Conservation (phyloP, 1,140 invertebrate species). For the Trachymyrmex septentrionalis region DNA sequence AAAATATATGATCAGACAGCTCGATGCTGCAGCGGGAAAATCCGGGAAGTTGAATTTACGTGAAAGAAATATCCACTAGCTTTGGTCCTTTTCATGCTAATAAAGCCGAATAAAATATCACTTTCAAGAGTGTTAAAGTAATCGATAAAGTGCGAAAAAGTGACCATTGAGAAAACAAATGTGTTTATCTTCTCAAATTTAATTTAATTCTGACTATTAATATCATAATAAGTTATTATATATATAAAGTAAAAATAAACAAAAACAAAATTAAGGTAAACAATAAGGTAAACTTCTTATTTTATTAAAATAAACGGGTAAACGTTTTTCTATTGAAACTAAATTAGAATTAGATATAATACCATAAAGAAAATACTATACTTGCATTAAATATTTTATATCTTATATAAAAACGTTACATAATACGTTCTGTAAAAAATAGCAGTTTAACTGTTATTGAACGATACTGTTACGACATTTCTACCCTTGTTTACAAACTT, state of each 20-base stretch:
- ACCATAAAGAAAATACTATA: background rate
- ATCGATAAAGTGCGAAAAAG: background rate
- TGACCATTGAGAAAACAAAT: background rate
- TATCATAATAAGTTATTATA: background rate
- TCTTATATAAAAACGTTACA: background rate
- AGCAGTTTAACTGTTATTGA: background rate
- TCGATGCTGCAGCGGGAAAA: background rate
- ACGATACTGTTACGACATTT: background rate
- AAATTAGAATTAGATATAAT: background rate
- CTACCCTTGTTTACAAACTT: background rate
- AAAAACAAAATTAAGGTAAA: no score
- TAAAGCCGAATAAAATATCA: background rate
- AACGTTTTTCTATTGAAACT: background rate
- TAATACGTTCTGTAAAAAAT: constrained; percentile 1
- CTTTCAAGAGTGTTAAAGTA: background rate
- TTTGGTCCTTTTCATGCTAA: constrained; percentile 34
- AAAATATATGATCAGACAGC: background rate
- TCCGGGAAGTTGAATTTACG: constrained; percentile 38
- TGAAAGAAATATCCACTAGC: background rate
- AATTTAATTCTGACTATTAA: background rate
- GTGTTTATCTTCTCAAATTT: background rate
- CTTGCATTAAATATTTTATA: background rate
- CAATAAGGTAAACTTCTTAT: background rate
- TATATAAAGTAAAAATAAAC: background rate
- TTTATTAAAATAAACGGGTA: background rate